Conservation (phyloP, 2,113 vertebrate genomes). For the Notarius quadriscutis region DNA sequence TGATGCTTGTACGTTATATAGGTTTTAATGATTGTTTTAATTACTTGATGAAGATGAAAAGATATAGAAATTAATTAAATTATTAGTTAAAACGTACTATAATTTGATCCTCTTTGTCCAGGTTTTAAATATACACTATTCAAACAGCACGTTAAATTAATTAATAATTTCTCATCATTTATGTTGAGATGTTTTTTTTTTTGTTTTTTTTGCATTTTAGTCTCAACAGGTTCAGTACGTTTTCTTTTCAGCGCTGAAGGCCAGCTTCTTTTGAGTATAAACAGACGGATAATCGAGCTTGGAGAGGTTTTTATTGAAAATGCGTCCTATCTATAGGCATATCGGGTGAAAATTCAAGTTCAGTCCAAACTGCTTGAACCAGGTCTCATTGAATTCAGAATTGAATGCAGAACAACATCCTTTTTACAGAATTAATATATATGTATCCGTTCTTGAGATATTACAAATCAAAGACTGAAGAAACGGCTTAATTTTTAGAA, state of each 20-base stretch:
- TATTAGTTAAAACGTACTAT: not conserved
- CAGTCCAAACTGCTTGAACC: too few relatives aligned
- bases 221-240: not conserved
- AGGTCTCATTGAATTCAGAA: too few relatives aligned
- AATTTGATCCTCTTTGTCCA: not conserved
- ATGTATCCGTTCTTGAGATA: too few relatives aligned
- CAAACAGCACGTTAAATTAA: not conserved
- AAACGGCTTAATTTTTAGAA: too few relatives aligned
- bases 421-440: too few relatives aligned
- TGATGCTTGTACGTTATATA: not conserved
- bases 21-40: constrained; percentile 3
- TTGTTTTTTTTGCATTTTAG: not conserved
- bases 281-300: not conserved
- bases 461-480: too few relatives aligned
- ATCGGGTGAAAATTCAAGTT: too few relatives aligned
- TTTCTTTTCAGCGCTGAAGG: not conserved
- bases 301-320: not conserved
- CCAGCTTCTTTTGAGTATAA: not conserved
- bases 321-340: not conserved
- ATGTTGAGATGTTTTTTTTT: not conserved
- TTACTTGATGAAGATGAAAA: not conserved
- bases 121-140: not conserved
- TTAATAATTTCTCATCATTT: not conserved
- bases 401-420: too few relatives aligned
- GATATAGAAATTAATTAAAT: not conserved